Base-by-base conservation (phyloP, 2,888 invertebrate species). In the Marronus borbonicus region DNA sequence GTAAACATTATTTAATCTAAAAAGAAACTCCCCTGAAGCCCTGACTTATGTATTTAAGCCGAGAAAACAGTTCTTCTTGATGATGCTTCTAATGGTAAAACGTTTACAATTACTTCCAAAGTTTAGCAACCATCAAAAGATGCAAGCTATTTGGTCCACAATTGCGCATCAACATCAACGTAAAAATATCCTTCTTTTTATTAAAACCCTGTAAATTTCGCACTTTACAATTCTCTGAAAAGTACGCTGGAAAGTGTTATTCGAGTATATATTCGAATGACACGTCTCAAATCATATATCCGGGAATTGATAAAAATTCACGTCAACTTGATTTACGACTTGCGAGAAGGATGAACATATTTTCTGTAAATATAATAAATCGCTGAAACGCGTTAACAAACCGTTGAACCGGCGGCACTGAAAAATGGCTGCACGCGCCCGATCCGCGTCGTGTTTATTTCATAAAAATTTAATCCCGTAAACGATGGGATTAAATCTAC, bases 291-390 rank as follows among this genome's bases (percentile, higher is more conserved):
- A 62, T 36, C 66, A 44, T 44, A 66, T 8, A 58, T 58, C 49
- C 44, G 20, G 66, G 5, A 66, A 66, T 49, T 66, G 66, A 66
- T 66, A 66, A 58, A 72, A 58, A 72, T 12, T 58, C 58, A 28
- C 39, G 58, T 72, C 72, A 72, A 72, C 17, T 72, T 72, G 72
- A 72, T 72, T 72, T 72, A 72, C 72, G 58, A 72, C 31, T n/a
- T 58, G 17, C 4, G 50, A 49, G 68, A 39, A 28, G 58, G 58
- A 20, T 52, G 58, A 72, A 36, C 72, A 39, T 58, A 58, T 72
- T 58, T 72, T 52, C 60, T 17, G 39, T 24, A 72, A 72, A 72
- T 72, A 58, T 72, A 58, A 58, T 72, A 72, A 72, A 72, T 72
- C 58, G 72, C 72, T 4, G 24, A 68, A 58, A 44, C 31, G 58